These are phyloP conservation scores for Callorhinus ursinus DNA, from an alignment of 2,113 vertebrate species.

Conservation along the genomic window DNA sequence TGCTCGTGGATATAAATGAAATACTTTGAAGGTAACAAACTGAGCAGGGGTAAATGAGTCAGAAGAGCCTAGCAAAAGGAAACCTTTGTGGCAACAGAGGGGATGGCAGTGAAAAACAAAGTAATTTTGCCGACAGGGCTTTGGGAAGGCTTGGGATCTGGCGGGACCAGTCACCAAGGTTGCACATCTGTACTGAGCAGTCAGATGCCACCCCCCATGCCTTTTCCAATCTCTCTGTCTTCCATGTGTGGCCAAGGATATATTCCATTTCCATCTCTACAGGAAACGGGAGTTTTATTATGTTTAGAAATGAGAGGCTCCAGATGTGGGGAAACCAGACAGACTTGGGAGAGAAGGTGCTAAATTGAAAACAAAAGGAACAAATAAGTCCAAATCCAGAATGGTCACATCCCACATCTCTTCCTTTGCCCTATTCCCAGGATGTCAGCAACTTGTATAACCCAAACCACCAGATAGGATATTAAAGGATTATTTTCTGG, in stretches of 20 bases:
- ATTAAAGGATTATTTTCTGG: background rate
- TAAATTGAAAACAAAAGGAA: background rate
- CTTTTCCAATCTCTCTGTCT: conserved; percentile 60
- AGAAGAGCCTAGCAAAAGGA: background rate
- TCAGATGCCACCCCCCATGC: background rate
- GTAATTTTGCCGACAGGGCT: conserved; percentile 31
- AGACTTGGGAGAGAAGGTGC: background rate
- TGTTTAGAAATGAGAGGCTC: conserved; percentile 33
- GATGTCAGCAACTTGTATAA: background rate
- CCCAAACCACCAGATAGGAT: background rate
- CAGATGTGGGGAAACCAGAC: conserved; percentile 31
- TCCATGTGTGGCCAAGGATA: conserved; percentile 51
- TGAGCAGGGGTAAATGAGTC: background rate
- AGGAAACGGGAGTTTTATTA: conserved; percentile 55
- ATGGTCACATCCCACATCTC: background rate
- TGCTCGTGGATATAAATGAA: background rate
- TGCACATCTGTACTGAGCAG: conserved; percentile 54
- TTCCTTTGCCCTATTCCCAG: background rate
- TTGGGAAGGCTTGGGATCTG: background rate
- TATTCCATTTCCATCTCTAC: conserved; percentile 47
- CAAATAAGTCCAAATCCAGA: background rate
- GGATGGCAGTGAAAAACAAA: background rate
- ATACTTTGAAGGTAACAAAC: background rate
- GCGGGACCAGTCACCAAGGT: background rate
- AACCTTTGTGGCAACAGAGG: background rate